Conservation (phyloP, 2,888 invertebrate genomes). For the Nipponacmea schrenckii region DNA sequence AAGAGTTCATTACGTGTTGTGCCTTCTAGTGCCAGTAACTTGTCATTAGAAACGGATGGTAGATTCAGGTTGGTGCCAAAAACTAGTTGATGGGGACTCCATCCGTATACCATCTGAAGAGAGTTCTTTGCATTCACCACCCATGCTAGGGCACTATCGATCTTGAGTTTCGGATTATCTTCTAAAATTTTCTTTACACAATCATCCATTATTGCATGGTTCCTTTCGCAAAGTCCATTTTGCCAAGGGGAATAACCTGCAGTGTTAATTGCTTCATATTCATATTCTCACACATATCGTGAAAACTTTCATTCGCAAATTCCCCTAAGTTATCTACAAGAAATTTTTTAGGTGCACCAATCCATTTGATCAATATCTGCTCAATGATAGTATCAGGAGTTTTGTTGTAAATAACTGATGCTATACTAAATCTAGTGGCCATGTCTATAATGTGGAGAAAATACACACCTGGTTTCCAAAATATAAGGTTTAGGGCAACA, state of each 20-base stretch:
- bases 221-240: not conserved
- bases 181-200: constrained; percentile 5
- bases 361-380: constrained; percentile 14
- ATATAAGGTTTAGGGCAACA: too few relatives aligned
- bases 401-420: constrained; percentile 13
- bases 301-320: too few relatives aligned
- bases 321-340: too few relatives aligned
- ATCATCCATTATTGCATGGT: constrained; percentile 17
- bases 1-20: not conserved
- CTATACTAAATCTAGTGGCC: constrained; percentile 16
- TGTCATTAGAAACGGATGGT: not conserved
- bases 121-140: too few relatives aligned
- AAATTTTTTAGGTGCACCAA: constrained; percentile 19
- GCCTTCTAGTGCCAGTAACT: not conserved
- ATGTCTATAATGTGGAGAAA: too few relatives aligned
- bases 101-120: not conserved
- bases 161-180: constrained; percentile 5
- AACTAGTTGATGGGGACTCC: not conserved
- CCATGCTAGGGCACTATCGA: not conserved
- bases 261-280: constrained; percentile 14
- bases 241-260: too few relatives aligned
- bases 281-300: constrained; percentile 17
- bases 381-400: constrained; percentile 1
- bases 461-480: too few relatives aligned
- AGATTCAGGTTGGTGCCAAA: not conserved